phyloP scores from a whole-genome alignment of 1,140 invertebrate species.

The Drosophila repletoides region DNA sequence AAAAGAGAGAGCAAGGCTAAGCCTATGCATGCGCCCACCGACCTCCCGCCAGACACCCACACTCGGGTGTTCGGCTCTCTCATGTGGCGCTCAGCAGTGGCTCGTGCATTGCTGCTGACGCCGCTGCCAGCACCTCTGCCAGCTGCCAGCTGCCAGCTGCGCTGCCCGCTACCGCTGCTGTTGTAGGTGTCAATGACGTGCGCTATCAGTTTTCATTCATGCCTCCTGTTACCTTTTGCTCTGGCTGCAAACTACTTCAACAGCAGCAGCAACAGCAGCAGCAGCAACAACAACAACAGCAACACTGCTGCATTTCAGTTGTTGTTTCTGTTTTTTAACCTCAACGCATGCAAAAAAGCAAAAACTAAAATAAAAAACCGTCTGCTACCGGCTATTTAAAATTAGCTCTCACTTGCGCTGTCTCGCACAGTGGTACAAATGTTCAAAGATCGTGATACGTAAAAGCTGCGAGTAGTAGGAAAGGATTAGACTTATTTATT shows the following conservation, averaged over 20 bases:
- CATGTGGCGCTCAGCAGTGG: conserved; percentile 20
- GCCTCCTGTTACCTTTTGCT: conserved; percentile 37
- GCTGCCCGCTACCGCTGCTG: conserved; percentile 15
- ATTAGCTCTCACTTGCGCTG: conserved; percentile 18
- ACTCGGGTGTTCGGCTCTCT: conserved; percentile 1
- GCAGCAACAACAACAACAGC: not conserved
- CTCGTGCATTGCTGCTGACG: conserved; percentile 26
- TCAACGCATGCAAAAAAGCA: too few species aligned
- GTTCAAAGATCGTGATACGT: too few species aligned
- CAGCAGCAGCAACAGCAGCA: conserved; percentile 14
- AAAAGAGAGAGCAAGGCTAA: not conserved
- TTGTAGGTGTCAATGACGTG: conserved; percentile 76
- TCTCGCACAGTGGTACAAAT: too few species aligned
- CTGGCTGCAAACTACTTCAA: conserved; percentile 24
- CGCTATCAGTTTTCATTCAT: conserved; percentile 79
- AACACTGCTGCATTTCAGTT: conserved; percentile 22
- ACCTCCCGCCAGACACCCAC: conserved; percentile 15
- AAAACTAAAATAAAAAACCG: too few species aligned
- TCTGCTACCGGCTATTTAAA: conserved; percentile 25
- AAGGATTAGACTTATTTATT: too few species aligned
- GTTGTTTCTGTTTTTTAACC: conserved; percentile 25
- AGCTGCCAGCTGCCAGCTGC: conserved; percentile 13
- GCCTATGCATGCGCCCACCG: not conserved
- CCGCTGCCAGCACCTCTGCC: too few species aligned
- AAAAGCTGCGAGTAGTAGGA: too few species aligned